These are phyloP conservation scores for Epinotia brunnichana DNA, from an alignment of 2,888 invertebrate species.

Conservation along the genomic window DNA sequence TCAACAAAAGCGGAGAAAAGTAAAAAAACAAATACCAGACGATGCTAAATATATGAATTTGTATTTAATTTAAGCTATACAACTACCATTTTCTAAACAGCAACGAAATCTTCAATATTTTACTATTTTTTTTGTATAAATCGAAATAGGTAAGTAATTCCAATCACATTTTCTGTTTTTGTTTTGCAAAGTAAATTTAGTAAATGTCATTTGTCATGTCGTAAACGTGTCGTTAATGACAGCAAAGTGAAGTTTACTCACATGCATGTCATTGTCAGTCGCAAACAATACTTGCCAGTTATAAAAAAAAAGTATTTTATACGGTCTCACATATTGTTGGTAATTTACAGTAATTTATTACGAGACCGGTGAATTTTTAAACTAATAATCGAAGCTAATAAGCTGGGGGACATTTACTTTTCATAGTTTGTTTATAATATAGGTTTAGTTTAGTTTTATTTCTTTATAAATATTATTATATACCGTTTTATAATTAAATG, in stretches of 20 bases:
- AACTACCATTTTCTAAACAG: constrained; percentile 13
- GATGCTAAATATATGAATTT: background rate
- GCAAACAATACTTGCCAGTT: background rate
- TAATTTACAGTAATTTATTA: too few relatives aligned
- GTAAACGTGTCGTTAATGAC: too few relatives aligned
- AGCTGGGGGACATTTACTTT: too few relatives aligned
- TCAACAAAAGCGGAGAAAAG: background rate
- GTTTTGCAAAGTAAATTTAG: background rate
- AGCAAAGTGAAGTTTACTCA: background rate
- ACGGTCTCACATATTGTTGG: too few relatives aligned
- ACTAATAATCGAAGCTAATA: too few relatives aligned
- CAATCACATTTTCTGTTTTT: constrained; percentile 16
- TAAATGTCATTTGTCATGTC: too few relatives aligned
- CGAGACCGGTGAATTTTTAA: too few relatives aligned
- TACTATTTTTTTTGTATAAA: background rate
- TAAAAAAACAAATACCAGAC: background rate
- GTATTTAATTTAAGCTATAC: background rate
- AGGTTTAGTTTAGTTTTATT: too few relatives aligned
- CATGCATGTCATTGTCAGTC: background rate
- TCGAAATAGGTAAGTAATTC: background rate
- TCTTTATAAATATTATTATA: too few relatives aligned
- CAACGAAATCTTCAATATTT: background rate
- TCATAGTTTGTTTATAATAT: too few relatives aligned
- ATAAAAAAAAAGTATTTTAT: background rate
- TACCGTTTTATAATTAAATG: too few relatives aligned